phyloP scores from a whole-genome alignment of 2,888 invertebrate genomes.

The Belgica antarctica region DNA sequence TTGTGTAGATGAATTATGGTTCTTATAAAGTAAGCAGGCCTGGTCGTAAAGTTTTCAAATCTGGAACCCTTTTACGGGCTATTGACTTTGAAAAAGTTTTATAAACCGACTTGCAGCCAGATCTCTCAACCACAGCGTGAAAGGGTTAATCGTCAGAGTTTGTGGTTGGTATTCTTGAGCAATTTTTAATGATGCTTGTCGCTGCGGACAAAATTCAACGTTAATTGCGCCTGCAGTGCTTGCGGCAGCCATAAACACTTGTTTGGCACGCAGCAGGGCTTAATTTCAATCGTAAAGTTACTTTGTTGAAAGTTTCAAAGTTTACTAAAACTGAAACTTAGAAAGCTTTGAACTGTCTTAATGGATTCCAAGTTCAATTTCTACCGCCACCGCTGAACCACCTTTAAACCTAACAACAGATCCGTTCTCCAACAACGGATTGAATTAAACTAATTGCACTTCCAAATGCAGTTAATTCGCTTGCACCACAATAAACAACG shows the following conservation, averaged over 20 bases:
- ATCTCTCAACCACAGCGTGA: neutral
- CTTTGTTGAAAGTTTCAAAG: too few species aligned
- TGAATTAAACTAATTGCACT: slow-evolving; percentile 17
- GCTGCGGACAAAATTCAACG: neutral
- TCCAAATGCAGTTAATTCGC: neutral
- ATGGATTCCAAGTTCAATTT: too few species aligned
- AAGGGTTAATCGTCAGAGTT: neutral
- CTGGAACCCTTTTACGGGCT: neutral
- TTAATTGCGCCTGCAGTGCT: neutral
- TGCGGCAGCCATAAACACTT: too few species aligned
- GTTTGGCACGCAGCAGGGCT: too few species aligned
- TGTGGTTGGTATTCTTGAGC: too few species aligned
- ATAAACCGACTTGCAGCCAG: neutral
- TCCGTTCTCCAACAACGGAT: neutral
- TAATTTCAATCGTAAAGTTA: too few species aligned
- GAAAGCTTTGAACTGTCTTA: too few species aligned
- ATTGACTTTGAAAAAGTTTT: neutral
- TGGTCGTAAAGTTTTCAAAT: neutral
- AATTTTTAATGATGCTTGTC: neutral
- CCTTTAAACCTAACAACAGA: too few species aligned
- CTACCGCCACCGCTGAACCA: too few species aligned
- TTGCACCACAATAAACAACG: neutral
- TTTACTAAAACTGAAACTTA: too few species aligned
- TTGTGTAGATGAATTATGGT: slow-evolving; percentile 17
- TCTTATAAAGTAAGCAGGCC: neutral